Conservation (phyloP, 1,140 invertebrate genomes). For the Asobara japonica region DNA sequence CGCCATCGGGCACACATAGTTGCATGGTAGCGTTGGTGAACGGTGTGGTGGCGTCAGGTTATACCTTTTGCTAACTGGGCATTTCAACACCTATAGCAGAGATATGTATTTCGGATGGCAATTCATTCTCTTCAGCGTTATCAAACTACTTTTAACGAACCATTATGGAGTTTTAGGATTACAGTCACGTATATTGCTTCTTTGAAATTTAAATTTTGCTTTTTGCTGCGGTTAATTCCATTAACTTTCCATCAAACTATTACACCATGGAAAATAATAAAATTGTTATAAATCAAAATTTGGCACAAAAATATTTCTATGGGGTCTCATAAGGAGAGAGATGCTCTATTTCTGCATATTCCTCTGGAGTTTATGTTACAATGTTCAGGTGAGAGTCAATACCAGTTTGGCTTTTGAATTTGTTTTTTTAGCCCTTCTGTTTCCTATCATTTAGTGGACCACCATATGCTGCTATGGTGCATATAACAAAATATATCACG, state of each 20-base stretch:
- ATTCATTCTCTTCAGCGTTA: neutral
- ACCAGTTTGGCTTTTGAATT: too few relatives aligned
- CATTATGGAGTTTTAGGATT: neutral
- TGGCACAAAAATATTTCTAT: too few relatives aligned
- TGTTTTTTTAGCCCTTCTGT: too few relatives aligned
- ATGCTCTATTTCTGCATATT: too few relatives aligned
- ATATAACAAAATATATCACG: too few relatives aligned
- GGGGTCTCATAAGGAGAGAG: too few relatives aligned
- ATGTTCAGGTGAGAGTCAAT: too few relatives aligned
- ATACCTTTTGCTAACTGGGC: slow-evolving; percentile 1
- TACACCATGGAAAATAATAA: too few relatives aligned
- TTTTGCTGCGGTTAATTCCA: neutral
- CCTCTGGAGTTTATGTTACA: too few relatives aligned
- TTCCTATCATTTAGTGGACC: too few relatives aligned
- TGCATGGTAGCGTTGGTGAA: neutral
- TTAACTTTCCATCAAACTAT: neutral
- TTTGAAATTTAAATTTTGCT: neutral
- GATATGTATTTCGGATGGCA: neutral
- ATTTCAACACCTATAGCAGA: neutral
- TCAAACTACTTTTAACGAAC: slow-evolving; percentile 8
- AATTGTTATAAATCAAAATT: too few relatives aligned
- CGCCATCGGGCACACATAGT: slow-evolving; percentile 35
- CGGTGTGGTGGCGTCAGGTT: neutral
- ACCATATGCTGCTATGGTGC: too few relatives aligned
- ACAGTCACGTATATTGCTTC: slow-evolving; percentile 7